These are phyloP conservation scores for Astyanax mexicanus DNA, from an alignment of 2,797 vertebrate genomes.

Conservation along the genomic window DNA sequence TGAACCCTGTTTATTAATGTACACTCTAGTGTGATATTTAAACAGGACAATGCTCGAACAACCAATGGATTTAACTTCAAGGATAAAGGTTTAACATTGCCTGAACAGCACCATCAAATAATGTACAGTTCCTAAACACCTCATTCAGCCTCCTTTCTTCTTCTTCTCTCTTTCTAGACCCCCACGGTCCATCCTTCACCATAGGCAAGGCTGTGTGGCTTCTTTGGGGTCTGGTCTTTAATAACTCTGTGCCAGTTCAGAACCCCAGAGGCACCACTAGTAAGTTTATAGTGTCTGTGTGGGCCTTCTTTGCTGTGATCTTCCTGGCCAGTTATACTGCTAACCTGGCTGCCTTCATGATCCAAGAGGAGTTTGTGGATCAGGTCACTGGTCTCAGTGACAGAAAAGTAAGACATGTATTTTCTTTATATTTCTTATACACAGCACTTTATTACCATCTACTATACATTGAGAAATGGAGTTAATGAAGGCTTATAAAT, in stretches of 20 bases:
- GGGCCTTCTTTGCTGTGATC: constrained; percentile 99
- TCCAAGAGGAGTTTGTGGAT: constrained; percentile 98
- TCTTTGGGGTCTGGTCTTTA: constrained; percentile 98
- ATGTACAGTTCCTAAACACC: background rate
- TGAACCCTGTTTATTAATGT: no score
- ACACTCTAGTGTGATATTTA: no score
- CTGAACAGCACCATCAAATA: background rate
- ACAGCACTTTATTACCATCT: background rate
- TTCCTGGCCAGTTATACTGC: constrained; percentile 98
- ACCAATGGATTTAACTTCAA: no score
- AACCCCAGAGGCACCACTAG: constrained; percentile 97
- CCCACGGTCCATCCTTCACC: constrained; percentile 96
- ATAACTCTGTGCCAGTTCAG: constrained; percentile 98
- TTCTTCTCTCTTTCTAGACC: constrained; percentile 75
- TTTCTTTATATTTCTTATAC: background rate
- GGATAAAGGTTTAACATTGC: background rate
- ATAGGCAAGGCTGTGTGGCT: constrained; percentile 97
- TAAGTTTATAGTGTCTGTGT: constrained; percentile 98
- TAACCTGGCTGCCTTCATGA: constrained; percentile 99
- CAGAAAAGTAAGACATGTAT: constrained; percentile 91
- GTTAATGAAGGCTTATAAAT: background rate
- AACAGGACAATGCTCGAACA: no score
- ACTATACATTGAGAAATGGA: background rate
- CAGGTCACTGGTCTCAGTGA: constrained; percentile 98
- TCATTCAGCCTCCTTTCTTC: background rate